Evolutionary conservation across 37 sponge, comb jelly and placozoan species (phyloP), one percentile per base, ranked within the genome.

Genomic region (Geodia barretti): DNA sequence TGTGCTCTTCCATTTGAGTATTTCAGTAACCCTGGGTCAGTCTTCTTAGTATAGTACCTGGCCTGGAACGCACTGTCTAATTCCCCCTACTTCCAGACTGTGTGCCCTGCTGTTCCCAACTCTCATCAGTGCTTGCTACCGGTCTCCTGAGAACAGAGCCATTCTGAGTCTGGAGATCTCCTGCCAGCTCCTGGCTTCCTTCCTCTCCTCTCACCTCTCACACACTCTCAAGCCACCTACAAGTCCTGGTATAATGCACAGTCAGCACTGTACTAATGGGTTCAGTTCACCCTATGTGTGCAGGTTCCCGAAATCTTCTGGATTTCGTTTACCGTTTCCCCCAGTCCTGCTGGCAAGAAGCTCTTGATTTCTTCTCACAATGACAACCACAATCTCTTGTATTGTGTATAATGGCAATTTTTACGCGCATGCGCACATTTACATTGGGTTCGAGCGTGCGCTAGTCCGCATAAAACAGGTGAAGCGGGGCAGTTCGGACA

Each of bases 1-100:
- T 94, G 95, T 85, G 79, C 65, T 0, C 87, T 96, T 2, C 97
- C 97, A 0, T 96, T 96, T 73, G 85, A 91, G 28, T 96, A 94
- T 78, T 96, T 96, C 90, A 95, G 87, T 38, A 84, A 88, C 39
- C 90, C 93, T 71, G 41, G 79, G 95, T 95, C 30, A 58, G 89
- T 29, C 1, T 38, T 23, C 32, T 14, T 38, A 47, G 11, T 47
- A 47, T 14, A 47, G 54, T 14, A 26, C 9, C 39, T 41, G 8
- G 67, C 31, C 67, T 30, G 5, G 28, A 7, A 65, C 28, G 24
- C 67, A 23, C 20, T 65, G 67, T 65, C 7, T 29, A 23, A 65
- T 1, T 79, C 26, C 39, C 47, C 70, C 54, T 65, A 75, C 60
- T 11, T 65, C 29, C 77, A 93, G 95, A 41, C 69, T 90, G 38